Evolutionary conservation across 1,140 invertebrate species (phyloP), one percentile per base, ranked within the genome.

Genomic region (Neodiprion fabricii): DNA sequence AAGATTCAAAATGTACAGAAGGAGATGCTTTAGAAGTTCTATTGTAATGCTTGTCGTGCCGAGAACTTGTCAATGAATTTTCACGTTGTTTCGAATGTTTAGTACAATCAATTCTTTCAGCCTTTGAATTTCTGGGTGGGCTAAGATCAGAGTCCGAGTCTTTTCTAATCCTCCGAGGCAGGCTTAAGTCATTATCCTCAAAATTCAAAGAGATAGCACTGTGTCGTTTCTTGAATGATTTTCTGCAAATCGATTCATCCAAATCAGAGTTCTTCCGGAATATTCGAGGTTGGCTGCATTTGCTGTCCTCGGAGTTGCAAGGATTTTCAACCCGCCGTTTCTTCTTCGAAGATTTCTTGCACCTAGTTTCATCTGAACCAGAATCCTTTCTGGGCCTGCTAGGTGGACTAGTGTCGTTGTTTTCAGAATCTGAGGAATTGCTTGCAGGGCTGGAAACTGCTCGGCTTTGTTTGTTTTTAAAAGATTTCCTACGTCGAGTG

Each of bases 221-320:
- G 71, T 71, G 11, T 21, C 23, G 1, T 74, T 48, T 21, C 76
- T 75, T 71, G 14, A 47, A 73, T 70, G 61, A 73, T 79, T 69
- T 83, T 80, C 78, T 74, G 10, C 72, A 73, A 71, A 80, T 78
- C 40, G 81, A 82, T 48, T 76, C 48, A 75, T 53, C 66, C 49
- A 70, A 65, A 65, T 81, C 78, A 67, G 70, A 70, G 71, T 82
- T 80, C 47, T 76, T 74, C 73, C 50, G 79, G 8, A 68, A 53
- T 78, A 74, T 80, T 72, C 83, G 84, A 11, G 78, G 74, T 48
- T 82, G 80, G 74, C 82, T 84, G 14, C 76, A 67, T 70, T 83
- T 82, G 11, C 74, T 74, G 49, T 74, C 73, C 14, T 70, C 17
- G 11, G 70, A 17, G n/a, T 40, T 71, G 47, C 3, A n/a, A 68